Conservation (phyloP, 1,140 invertebrate genomes). For the Epicauta chinensis region DNA sequence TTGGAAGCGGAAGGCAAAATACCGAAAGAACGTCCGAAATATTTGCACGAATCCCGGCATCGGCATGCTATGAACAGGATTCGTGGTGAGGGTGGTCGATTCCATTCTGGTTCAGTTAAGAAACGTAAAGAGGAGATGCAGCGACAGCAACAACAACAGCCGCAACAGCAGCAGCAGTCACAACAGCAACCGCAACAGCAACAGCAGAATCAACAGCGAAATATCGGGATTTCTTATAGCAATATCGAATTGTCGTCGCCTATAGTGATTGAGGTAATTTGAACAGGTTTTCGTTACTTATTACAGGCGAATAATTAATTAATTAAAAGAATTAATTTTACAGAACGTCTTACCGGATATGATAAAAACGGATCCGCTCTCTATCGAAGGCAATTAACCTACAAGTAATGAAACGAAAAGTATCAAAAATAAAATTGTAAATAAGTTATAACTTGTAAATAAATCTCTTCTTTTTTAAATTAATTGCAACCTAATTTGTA, state of each 20-base stretch:
- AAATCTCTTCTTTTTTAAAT: no score
- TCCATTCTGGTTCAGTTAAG: slow-evolving; percentile 73
- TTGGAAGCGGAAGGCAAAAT: slow-evolving; percentile 90
- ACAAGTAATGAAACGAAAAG: no score
- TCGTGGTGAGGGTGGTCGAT: slow-evolving; percentile 92
- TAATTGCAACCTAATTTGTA: no score
- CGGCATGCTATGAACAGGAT: slow-evolving; percentile 96
- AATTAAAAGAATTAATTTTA: slow-evolving; percentile 22
- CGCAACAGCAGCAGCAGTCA: slow-evolving; percentile 24
- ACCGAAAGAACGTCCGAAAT: slow-evolving; percentile 97
- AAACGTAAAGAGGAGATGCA: slow-evolving; percentile 47
- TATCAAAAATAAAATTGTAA: no score
- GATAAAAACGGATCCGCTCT: slow-evolving; percentile 32
- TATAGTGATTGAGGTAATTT: slow-evolving; percentile 40
- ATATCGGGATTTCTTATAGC: slow-evolving; percentile 33
- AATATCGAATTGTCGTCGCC: slow-evolving; percentile 33
- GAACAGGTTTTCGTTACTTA: neutral
- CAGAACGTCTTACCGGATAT: slow-evolving; percentile 35
- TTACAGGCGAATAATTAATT: slow-evolving; percentile 1
- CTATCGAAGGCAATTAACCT: slow-evolving; percentile 4
- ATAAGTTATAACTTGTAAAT: no score
- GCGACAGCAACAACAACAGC: neutral
- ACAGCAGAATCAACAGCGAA: slow-evolving; percentile 27
- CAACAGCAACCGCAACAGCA: slow-evolving; percentile 34
- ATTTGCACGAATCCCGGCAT: slow-evolving; percentile 97